Conservation (phyloP, 1,140 invertebrate genomes). For the Polyergus mexicanus region DNA sequence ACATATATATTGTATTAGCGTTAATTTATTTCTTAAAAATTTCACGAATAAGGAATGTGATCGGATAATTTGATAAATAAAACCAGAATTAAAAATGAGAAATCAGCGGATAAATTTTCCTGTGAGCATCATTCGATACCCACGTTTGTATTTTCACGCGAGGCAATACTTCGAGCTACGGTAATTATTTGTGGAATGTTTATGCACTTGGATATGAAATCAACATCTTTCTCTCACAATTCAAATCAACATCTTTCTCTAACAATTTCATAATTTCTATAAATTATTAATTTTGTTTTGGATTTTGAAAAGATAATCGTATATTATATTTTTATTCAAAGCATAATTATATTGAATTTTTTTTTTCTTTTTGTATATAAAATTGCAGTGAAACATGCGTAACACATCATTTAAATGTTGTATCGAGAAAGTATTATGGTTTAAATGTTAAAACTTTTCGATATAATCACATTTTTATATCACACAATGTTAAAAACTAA, state of each 20-base stretch:
- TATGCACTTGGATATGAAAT: not conserved
- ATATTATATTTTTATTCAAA: slow-evolving; percentile 5
- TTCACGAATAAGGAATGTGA: slow-evolving; percentile 35
- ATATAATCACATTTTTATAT: slow-evolving; percentile 10
- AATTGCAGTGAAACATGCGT: not conserved
- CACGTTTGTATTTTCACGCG: not conserved
- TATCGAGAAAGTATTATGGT: not conserved
- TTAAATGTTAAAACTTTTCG: slow-evolving; percentile 18
- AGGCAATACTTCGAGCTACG: not conserved
- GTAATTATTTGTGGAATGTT: slow-evolving; percentile 2
- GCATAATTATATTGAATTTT: not conserved
- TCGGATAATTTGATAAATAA: slow-evolving; percentile 60
- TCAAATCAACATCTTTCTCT: not conserved
- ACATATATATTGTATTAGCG: slow-evolving; percentile 11
- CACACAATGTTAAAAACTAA: not conserved
- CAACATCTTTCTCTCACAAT: not conserved
- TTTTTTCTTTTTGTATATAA: not conserved
- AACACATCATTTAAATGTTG: not conserved
- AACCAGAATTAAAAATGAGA: slow-evolving; percentile 29
- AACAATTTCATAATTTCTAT: not conserved
- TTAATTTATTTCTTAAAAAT: slow-evolving; percentile 57
- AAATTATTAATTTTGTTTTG: not conserved
- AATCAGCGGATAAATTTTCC: slow-evolving; percentile 6
- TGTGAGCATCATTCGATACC: slow-evolving; percentile 9
- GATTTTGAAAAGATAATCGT: not conserved